Conservation (phyloP, 2,888 invertebrate genomes). For the Noctua pronuba region DNA sequence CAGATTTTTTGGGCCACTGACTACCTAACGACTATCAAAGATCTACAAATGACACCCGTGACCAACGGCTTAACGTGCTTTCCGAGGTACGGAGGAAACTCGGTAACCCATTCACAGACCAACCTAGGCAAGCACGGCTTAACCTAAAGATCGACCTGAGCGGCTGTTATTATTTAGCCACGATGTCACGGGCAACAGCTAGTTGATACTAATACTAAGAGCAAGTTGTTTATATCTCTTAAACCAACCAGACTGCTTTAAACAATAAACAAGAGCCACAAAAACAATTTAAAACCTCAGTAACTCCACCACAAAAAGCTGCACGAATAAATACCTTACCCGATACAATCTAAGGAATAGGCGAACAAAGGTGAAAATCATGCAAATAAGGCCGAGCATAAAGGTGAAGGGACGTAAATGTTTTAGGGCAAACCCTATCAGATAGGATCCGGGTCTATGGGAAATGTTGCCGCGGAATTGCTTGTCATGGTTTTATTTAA, state of each 20-base stretch:
- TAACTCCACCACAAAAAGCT: constrained; percentile 13
- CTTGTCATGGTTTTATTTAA: constrained; percentile 36
- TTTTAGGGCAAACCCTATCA: constrained; percentile 27
- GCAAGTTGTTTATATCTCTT: neutral
- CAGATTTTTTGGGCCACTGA: too few relatives aligned
- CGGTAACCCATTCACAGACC: too few relatives aligned
- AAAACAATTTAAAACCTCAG: neutral
- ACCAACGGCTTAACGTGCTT: too few relatives aligned
- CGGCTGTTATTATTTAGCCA: too few relatives aligned
- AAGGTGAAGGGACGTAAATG: constrained; percentile 43
- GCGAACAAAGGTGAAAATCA: constrained; percentile 45
- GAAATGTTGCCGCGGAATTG: constrained; percentile 22
- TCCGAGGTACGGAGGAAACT: too few relatives aligned
- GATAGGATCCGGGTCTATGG: constrained; percentile 12
- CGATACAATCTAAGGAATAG: constrained; percentile 35
- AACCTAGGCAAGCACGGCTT: too few relatives aligned
- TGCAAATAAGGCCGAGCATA: constrained; percentile 36
- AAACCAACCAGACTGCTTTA: neutral
- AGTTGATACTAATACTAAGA: neutral
- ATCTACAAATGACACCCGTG: too few relatives aligned
- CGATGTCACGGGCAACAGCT: too few relatives aligned
- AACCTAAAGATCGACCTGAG: too few relatives aligned
- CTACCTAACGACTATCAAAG: too few relatives aligned
- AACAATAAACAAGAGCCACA: neutral
- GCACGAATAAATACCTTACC: constrained; percentile 13